Conservation (phyloP, 2,797 vertebrate genomes). For the Lates japonicus region DNA sequence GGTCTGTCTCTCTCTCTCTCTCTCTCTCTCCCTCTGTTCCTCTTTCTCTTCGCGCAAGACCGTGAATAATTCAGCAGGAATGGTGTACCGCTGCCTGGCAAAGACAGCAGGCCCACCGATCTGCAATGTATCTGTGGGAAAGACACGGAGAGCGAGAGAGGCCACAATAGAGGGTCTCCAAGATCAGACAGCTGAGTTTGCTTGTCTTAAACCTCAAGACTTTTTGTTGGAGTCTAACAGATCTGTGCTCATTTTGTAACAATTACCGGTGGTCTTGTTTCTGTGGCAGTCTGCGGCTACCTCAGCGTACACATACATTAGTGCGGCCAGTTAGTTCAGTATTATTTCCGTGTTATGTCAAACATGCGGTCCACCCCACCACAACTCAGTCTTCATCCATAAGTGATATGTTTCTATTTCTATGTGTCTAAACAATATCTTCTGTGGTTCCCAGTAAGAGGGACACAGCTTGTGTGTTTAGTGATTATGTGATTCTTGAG, state of each 20-base stretch:
- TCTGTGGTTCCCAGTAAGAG: neutral
- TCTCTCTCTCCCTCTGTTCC: slow-evolving; percentile 57
- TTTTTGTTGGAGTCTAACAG: neutral
- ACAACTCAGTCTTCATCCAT: neutral
- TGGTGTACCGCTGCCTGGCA: slow-evolving; percentile 69
- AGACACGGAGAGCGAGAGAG: slow-evolving; percentile 28
- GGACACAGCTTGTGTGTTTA: neutral
- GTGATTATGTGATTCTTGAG: neutral
- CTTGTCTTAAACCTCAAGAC: slow-evolving; percentile 31
- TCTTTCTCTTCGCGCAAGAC: slow-evolving; percentile 70
- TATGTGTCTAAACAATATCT: neutral
- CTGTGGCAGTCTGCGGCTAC: neutral
- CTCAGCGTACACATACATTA: neutral
- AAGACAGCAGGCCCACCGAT: slow-evolving; percentile 73
- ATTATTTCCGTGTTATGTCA: neutral
- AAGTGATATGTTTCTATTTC: neutral
- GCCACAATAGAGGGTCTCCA: neutral
- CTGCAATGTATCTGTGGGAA: slow-evolving; percentile 71
- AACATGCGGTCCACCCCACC: neutral
- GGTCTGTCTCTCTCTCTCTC: slow-evolving; percentile 68
- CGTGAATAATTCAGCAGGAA: slow-evolving; percentile 83
- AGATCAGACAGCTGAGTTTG: slow-evolving; percentile 19
- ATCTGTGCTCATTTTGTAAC: slow-evolving; percentile 10
- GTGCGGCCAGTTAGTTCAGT: neutral
- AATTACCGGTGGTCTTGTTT: neutral